Percentiles rank a stretch among this genome's conserved stretches.
These are phyloP conservation scores for Ictalurus furcatus DNA, from an alignment of 2,113 vertebrate genomes.

Conservation along the genomic window DNA sequence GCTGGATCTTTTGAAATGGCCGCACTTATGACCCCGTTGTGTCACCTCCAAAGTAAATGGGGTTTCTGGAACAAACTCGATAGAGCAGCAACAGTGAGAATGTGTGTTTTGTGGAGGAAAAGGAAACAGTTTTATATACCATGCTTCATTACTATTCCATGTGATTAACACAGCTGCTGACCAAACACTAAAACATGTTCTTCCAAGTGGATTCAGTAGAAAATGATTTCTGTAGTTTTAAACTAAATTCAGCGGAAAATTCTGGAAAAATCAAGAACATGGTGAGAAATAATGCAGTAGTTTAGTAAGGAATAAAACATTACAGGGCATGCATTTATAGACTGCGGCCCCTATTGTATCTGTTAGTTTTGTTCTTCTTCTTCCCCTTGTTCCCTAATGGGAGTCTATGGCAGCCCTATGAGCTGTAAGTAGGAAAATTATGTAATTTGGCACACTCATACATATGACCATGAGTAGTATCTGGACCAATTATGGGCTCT, in stretches of 20 bases:
- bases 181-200: neutral
- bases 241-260: neutral
- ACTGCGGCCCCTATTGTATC: too few relatives aligned
- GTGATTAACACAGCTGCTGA: neutral
- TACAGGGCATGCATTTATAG: neutral
- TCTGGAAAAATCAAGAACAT: neutral
- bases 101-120: neutral
- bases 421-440: too few relatives aligned
- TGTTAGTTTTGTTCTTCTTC: too few relatives aligned
- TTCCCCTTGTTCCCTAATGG: too few relatives aligned
- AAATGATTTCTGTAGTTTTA: neutral
- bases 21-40: conserved; percentile 34
- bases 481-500: too few relatives aligned
- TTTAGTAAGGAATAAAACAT: neutral
- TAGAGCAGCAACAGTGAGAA: neutral
- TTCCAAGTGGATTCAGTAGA: neutral
- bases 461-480: too few relatives aligned
- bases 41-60: conserved; percentile 44
- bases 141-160: neutral
- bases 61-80: conserved; percentile 28
- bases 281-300: neutral
- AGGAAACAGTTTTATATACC: neutral
- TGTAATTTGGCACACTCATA: too few relatives aligned
- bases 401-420: too few relatives aligned
- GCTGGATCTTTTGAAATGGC: conserved; percentile 38